Base-by-base conservation (phyloP, 2,888 invertebrate species). In the Drosophila paucipuncta region DNA sequence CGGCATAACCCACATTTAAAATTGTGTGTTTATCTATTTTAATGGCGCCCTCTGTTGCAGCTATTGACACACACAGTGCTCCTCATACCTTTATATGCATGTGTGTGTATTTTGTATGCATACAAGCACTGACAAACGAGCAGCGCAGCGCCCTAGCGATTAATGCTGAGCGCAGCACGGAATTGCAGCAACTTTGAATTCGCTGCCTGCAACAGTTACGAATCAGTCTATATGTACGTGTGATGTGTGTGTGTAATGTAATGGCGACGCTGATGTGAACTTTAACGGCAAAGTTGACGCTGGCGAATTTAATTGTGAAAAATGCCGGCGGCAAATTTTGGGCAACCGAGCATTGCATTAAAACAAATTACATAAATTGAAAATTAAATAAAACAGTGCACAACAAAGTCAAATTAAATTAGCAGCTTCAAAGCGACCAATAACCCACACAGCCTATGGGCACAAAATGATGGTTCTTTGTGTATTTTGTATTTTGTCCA, bases 61-160 rank as follows among this genome's bases (percentile, higher is more conserved):
- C 53, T 53, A 53, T 53, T 53, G 53, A 53, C 53, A 53, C 13
- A 53, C 30, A n/a, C 52, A n/a, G 47, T 25, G 25, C 30, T n/a
- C 3, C 30, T 31, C 52, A 18, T 31, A 52, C 52, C 11, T 31
- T 7, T 25, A 5, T 3, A 25, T 22, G 4, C 25, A 16, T 53
- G 16, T 53, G 33, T 10, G 16, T 22, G 2, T 25, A 35, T 54
- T 53, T 4, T 62, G 39, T 7, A 35, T 50, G 41, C 25, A 6
- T 39, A 28, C 35, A 52, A 35, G 49, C 49, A 16, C 16, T 25
- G 61, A 35, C 35, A 37, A 61, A 61, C 30, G 50, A 61, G 50
- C 61, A 61, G 22, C 50, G 50, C 28, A 50, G 35, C 37, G 61
- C 50, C 50, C 50, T 6, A 52, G 61, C 60, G 49, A 50, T 49